Evolutionary conservation across 2,888 invertebrate species (phyloP), one percentile per base, ranked within the genome.

Genomic region (Euproctis similis): DNA sequence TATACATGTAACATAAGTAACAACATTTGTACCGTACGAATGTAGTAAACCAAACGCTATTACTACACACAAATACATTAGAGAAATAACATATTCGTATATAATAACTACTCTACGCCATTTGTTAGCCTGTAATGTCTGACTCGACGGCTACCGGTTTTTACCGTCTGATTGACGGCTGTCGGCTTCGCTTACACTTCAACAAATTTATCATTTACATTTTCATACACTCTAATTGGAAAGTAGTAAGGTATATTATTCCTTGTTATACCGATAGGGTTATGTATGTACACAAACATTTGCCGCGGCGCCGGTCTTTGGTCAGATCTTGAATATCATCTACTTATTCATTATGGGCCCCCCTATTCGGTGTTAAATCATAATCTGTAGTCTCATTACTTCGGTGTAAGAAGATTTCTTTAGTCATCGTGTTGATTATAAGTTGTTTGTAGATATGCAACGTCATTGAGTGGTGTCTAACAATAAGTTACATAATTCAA

Each of bases 131-230:
- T 64, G 70, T 68, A 70, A 71, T 62, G 70, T 77, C 75, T 71
- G 74, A 67, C 63, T 68, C 66, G 64, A 59, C 70, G 56, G 81
- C 82, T 84, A 84, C 82, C 82, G 82, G 82, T 82, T 82, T 81
- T 84, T 77, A 81, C 69, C 75, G 74, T 65, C 66, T 77, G 82
- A 82, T 82, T 81, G 82, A 84, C 82, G 81, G 75, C 78, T 82
- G 82, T 80, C 82, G 78, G 80, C 78, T 77, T 64, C 70, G 74
- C 69, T 76, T 75, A 75, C 67, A 44, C 42, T 39, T 42, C 35
- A 51, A 51, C 75, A 52, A 68, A 43, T 26, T 58, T 64, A 57
- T 28, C 28, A 33, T 28, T 33, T 30, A 26, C 26, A 23, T 22
- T 23, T 20, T 30, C 24, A 20, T 18, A 20, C 24, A 27, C 18